Conservation (phyloP, 2,113 vertebrate species). For the Menura novaehollandiae region DNA sequence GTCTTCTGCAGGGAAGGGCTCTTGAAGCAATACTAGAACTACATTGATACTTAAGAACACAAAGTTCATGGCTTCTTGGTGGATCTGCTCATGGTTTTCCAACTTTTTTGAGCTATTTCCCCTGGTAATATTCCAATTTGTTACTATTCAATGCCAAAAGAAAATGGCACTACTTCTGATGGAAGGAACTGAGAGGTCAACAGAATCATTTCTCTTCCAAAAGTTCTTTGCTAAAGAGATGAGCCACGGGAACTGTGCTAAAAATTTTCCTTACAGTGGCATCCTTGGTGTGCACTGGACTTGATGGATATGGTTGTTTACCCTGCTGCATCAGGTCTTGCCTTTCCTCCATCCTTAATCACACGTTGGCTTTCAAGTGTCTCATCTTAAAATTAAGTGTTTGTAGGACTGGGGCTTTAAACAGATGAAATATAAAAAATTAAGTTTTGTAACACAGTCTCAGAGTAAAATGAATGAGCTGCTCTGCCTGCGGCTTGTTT, state of each 20-base stretch:
- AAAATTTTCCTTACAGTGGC: not conserved
- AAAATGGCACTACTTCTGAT: not conserved
- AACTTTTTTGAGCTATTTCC: not conserved
- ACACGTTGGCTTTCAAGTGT: not conserved
- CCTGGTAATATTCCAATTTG: not conserved
- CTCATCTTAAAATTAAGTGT: not conserved
- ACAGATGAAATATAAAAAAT: not conserved
- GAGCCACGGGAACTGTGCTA: not conserved
- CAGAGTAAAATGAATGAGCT: not conserved
- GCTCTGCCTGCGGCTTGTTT: not conserved
- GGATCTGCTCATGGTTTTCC: not conserved
- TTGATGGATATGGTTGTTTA: not conserved
- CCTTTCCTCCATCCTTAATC: not conserved
- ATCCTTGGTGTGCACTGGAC: rapidly evolving
- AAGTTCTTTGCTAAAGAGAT: not conserved
- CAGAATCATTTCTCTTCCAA: not conserved
- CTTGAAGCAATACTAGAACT: not conserved
- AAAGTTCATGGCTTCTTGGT: not conserved
- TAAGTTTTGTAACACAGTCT: not conserved
- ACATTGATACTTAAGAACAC: not conserved
- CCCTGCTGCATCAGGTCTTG: not conserved
- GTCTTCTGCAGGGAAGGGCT: not conserved
- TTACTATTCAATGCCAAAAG: not conserved
- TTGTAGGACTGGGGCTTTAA: not conserved
- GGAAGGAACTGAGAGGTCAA: not conserved